Conservation (phyloP, 2,888 invertebrate species). For the Rotaria magnacalcarata region DNA sequence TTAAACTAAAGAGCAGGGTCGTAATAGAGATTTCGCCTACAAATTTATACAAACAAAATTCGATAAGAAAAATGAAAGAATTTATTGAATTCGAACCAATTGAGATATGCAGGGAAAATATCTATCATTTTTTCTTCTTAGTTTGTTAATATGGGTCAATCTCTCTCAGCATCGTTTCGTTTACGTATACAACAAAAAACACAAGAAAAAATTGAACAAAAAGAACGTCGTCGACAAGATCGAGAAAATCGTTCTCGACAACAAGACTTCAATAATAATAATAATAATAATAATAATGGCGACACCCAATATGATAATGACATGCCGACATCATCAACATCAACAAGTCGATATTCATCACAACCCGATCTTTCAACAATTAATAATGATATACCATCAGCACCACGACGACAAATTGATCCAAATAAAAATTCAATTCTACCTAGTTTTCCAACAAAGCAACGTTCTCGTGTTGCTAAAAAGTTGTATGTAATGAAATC, state of each 20-base stretch:
- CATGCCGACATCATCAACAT: neutral
- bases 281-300: neutral
- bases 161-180: constrained; percentile 41
- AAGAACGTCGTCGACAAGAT: constrained; percentile 30
- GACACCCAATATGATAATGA: neutral
- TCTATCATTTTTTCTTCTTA: neutral
- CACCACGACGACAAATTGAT: neutral
- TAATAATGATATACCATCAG: neutral
- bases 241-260: constrained; percentile 13
- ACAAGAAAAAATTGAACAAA: constrained; percentile 42
- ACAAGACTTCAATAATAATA: neutral
- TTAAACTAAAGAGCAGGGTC: too few species aligned
- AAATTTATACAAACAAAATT: too few species aligned
- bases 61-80: too few species aligned
- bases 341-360: constrained; percentile 33
- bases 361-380: constrained; percentile 7
- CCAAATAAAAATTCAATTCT: neutral
- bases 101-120: too few species aligned
- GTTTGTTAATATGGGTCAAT: neutral
- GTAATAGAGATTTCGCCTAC: too few species aligned
- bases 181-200: constrained; percentile 45
- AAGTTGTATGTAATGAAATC: neutral
- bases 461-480: neutral
- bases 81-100: too few species aligned
- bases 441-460: constrained; percentile 18